phyloP scores from a whole-genome alignment of 2,888 invertebrate species.

The Melanargia galathea region DNA sequence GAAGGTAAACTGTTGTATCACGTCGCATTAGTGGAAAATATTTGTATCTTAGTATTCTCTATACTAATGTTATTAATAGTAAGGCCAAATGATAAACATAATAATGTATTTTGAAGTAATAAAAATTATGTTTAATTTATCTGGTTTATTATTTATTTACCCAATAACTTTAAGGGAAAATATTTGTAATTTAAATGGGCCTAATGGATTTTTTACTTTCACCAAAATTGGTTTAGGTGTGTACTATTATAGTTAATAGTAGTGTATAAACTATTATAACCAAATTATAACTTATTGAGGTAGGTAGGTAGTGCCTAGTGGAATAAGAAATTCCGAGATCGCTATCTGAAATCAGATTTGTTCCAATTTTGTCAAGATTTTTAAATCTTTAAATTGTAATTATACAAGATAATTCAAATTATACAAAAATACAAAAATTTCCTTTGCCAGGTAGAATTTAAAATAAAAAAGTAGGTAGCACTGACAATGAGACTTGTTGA shows the following conservation, averaged over 20 bases:
- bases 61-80: constrained; percentile 77
- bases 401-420: background rate
- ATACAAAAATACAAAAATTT: background rate
- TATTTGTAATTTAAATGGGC: too few relatives aligned
- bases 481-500: too few relatives aligned
- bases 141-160: constrained; percentile 47
- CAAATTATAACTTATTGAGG: too few relatives aligned
- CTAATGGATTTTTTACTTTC: background rate
- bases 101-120: constrained; percentile 77
- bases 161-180: background rate
- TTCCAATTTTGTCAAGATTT: too few relatives aligned
- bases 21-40: constrained; percentile 70
- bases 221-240: background rate
- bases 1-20: constrained; percentile 72
- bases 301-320: too few relatives aligned
- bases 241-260: too few relatives aligned
- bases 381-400: background rate
- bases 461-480: too few relatives aligned
- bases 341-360: too few relatives aligned
- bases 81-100: constrained; percentile 81
- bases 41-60: constrained; percentile 64
- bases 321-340: too few relatives aligned
- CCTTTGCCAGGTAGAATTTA: background rate
- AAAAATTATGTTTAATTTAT: constrained; percentile 68
- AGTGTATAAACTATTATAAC: too few relatives aligned